Base-by-base conservation (phyloP, 2,797 vertebrate genomes). In the Chelidonichthys spinosus region DNA sequence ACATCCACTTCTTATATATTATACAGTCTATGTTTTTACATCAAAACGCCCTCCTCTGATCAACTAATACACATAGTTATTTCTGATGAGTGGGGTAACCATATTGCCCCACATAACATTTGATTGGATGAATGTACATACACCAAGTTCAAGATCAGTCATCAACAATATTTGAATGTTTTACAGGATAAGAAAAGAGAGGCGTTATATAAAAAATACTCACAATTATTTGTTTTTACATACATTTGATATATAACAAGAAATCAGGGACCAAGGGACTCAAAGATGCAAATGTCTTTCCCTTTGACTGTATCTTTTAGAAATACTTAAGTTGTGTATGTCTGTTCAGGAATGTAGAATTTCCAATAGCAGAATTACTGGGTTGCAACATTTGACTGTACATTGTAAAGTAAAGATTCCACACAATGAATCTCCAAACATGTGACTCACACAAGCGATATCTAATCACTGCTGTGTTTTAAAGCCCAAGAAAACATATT, bases 401-500 rank as follows among this genome's bases (percentile, higher is more conserved):
- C 8, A 17, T 36, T 54, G 17, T 52, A 56, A 66, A 71, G 13
- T 42, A 73, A 59, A 70, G 11, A 55, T 11, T 32, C 4, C 17
- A 53, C 47, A 17, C 50, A 82, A 46, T 47, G 49, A 59, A 64
- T 40, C 7, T 73, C 10, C 4, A 32, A 72, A 49, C 81, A 81
- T 39, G 74, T 64, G 85, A 76, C 78, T 80, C 53, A 60, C 54
- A 63, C 63, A 65, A 77, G 68, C 64, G 64, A 67, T 82, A 78
- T 89, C 72, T 85, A 83, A 89, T 88, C 85, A 82, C 72, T 17
- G 59, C 52, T 76, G 50, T 55, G 64, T 55, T 82, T 82, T 76
- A 84, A 82, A 87, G 46, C 63, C 69, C 46, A 47, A 66, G 39
- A 75, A 81, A 89, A 85, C 75, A 79, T 81, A 85, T 82, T 77